Evolutionary conservation across 30 jellyfish, hydroid and myxozoan species (phyloP), one percentile per base, ranked within the genome.

Genomic region (Aurelia aurita): DNA sequence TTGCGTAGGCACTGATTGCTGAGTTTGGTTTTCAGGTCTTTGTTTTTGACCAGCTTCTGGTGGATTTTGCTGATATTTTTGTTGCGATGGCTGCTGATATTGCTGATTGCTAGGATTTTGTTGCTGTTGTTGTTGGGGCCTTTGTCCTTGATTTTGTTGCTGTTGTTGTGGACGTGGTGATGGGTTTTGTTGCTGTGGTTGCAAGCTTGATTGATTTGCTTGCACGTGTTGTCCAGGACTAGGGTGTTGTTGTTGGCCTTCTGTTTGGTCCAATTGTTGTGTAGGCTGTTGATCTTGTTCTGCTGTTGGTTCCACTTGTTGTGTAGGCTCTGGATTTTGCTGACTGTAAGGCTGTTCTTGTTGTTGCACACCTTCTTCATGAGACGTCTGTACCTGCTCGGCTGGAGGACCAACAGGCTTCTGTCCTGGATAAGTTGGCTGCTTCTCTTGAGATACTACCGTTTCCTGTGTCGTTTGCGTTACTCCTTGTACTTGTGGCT

Each of bases 181-280:
- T 16, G 73, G 85, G 59, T 35, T 54, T 18, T 75, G 76, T 26
- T 75, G 75, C n/a, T 62, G 74, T 62, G 74, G 35, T 57, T 72
- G 69, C 46, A 35, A 69, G 23, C 22, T 32, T 19, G 51, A 39
- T 39, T 39, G 51, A 39, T 39, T 39, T 39, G 51, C 15, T 39
- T 39, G 51, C 51, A 6, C 34, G 8, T 69, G 63, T 13, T 69
- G 22, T 6, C 20, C 35, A 16, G 25, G 45, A 64, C 29, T 19
- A 16, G 25, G 45, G 22, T 64, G 76, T 31, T 64, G 80, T 69
- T 74, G 86, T 74, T 74, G 74, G 57, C 9, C 28, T 57, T n/a
- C n/a, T 22, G 15, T 10, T 43, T 57, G 51, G 7, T 6, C 51
- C 16, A 39, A 14, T 39, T 39, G 51, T 39, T 14, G 9, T 8